Conservation (phyloP, 2,797 vertebrate species). For the Lepidocolaptes lacrymiger region DNA sequence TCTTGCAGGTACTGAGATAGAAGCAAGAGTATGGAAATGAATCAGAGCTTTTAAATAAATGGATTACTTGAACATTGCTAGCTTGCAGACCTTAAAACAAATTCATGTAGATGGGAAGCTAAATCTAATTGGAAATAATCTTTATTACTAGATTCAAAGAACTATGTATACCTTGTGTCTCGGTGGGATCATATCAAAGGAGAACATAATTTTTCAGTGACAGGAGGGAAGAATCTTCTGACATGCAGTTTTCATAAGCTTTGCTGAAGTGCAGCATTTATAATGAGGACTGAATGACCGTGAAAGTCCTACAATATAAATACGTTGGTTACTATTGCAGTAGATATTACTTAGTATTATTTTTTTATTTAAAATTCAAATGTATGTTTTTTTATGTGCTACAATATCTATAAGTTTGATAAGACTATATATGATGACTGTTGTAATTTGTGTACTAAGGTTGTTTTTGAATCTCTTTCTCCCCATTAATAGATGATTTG, state of each 20-base stretch:
- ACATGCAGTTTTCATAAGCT: neutral
- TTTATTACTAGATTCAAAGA: neutral
- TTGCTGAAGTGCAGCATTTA: neutral
- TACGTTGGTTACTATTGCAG: neutral
- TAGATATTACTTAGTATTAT: neutral
- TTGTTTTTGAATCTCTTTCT: neutral
- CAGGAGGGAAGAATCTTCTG: neutral
- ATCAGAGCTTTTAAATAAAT: neutral
- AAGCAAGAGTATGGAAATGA: neutral
- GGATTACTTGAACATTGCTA: neutral
- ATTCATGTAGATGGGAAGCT: neutral
- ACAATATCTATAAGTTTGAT: neutral
- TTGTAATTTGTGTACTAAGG: neutral
- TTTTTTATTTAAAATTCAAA: neutral
- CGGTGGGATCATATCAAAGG: neutral
- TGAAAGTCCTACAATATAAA: neutral
- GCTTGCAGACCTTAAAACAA: neutral
- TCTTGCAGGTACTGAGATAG: neutral
- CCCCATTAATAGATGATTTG: slow-evolving; percentile 81
- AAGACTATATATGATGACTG: neutral
- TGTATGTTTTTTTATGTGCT: neutral
- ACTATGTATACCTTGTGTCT: neutral
- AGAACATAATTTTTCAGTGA: neutral
- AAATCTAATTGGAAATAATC: neutral
- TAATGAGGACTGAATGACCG: neutral